phyloP scores from a whole-genome alignment of 2,888 invertebrate genomes.

The Pyrgus malvae region DNA sequence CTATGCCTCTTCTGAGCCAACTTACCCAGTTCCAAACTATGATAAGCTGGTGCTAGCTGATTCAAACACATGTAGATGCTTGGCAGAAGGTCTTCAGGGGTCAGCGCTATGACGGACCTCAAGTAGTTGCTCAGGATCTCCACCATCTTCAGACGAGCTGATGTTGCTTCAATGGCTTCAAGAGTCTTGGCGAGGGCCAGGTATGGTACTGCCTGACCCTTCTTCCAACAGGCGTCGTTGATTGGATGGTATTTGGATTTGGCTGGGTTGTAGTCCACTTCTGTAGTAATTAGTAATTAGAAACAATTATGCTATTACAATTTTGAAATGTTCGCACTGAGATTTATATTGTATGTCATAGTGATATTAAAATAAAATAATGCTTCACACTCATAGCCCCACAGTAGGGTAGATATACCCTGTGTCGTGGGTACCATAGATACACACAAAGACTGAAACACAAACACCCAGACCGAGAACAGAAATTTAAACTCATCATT shows the following conservation, averaged over 20 bases:
- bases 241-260: constrained; percentile 90
- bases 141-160: constrained; percentile 93
- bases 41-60: constrained; percentile 96
- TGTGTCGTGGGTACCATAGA: too few species aligned
- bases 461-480: too few species aligned
- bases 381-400: too few species aligned
- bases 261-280: constrained; percentile 85
- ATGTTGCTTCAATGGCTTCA: constrained; percentile 92
- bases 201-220: constrained; percentile 92
- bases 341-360: too few species aligned
- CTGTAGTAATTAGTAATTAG: too few species aligned
- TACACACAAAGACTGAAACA: too few species aligned
- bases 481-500: too few species aligned
- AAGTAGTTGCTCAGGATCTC: constrained; percentile 96
- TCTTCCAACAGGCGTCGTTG: constrained; percentile 90
- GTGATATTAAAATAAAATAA: too few species aligned
- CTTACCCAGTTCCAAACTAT: constrained; percentile 84
- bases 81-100: constrained; percentile 93
- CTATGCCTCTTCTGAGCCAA: too few species aligned
- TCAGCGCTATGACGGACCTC: constrained; percentile 91
- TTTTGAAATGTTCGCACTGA: too few species aligned
- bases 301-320: too few species aligned
- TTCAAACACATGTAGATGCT: constrained; percentile 98
- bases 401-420: too few species aligned
- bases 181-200: constrained; percentile 94